Conservation (phyloP, 2,113 vertebrate species). For the Talpa occidentalis region DNA sequence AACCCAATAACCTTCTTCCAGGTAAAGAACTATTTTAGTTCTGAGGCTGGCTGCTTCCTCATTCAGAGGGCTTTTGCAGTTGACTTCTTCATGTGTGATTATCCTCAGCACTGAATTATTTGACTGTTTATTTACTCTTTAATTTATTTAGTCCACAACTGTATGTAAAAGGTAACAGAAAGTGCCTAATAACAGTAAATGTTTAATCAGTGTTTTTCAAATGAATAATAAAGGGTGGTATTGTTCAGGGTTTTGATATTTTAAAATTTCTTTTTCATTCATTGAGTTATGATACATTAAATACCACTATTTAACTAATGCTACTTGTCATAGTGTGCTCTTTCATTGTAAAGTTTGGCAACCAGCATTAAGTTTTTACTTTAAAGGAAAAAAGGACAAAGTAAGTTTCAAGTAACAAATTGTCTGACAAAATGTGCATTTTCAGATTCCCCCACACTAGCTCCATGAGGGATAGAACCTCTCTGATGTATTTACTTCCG, state of each 20-base stretch:
- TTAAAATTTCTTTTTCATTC: neutral
- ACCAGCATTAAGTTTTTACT: neutral
- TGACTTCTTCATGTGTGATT: neutral
- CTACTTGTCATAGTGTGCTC: neutral
- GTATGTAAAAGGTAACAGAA: neutral
- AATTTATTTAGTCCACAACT: neutral
- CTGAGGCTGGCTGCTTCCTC: neutral
- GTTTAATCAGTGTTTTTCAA: neutral
- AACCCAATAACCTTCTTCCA: neutral
- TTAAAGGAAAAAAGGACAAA: neutral
- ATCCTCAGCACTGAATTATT: neutral
- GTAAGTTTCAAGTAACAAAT: neutral
- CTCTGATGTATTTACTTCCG: neutral
- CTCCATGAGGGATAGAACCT: neutral
- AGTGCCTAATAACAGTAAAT: neutral
- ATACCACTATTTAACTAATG: slow-evolving; percentile 2
- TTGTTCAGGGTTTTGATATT: slow-evolving; percentile 8
- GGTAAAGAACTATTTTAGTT: neutral
- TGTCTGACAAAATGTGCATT: neutral
- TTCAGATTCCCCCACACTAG: neutral
- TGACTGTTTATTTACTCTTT: slow-evolving; percentile 33
- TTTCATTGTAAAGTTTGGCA: slow-evolving; percentile 9
- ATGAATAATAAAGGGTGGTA: slow-evolving; percentile 1
- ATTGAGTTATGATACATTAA: neutral
- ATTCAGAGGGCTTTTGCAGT: neutral